Evolutionary conservation across 2,888 invertebrate species (phyloP), one percentile per base, ranked within the genome.

Genomic region (Lithophane leautieri): DNA sequence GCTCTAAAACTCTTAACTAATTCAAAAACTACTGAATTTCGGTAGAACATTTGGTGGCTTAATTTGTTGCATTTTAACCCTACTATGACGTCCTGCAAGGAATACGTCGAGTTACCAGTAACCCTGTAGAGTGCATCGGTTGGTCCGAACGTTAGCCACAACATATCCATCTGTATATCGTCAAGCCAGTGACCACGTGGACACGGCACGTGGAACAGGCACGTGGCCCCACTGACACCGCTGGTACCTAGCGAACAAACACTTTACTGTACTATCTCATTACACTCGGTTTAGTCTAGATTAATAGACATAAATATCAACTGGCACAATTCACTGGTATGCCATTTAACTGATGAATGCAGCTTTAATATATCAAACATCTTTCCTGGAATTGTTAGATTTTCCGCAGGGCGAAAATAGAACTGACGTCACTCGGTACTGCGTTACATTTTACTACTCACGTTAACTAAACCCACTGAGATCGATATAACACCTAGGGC

Each of bases 401-500:
- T 78, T 78, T 73, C 83, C 79, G 40, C 65, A 28, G 25, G 19
- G 47, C 69, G 79, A 70, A 83, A 86, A 83, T 83, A 83, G 86
- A 73, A 69, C 71, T 86, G 86, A 83, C 83, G 86, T 86, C 86
- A 83, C 42, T 52, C 63, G 68, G 61, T 70, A 78, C 70, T 68
- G 73, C 79, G 83, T 83, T 82, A 83, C 83, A 83, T 83, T 83
- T 83, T 78, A 83, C 86, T 83, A 60, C 86, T 86, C 61, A 14
- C 83, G 70, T 75, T 83, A 83, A 86, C 68, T 75, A 79, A 83
- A 69, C 70, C 68, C 67, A 75, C 70, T 22, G 84, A 73, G 75
- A 83, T 83, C 84, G 84, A 86, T 86, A 83, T 76, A 83, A 69
- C 86, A 83, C 75, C 80, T 70, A 83, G 70, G 79, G 79, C 84